Percentiles rank a stretch among this genome's conserved stretches.
These are phyloP conservation scores for Apantesis nais DNA, from an alignment of 2,888 invertebrate species.

Conservation along the genomic window DNA sequence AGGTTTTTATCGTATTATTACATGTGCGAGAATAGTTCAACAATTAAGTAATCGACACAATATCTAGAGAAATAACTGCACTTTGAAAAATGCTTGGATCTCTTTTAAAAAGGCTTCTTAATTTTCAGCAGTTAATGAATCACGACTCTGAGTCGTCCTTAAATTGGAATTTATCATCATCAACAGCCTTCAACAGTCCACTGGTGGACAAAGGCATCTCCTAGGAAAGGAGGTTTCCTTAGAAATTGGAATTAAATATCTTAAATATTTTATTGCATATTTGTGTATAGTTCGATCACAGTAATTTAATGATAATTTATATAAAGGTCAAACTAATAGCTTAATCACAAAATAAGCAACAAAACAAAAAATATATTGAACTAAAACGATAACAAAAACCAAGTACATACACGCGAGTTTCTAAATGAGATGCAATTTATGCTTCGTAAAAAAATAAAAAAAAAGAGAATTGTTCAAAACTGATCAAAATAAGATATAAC, in stretches of 20 bases:
- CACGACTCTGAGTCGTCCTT: constrained; percentile 10
- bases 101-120: not conserved
- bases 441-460: constrained; percentile 36
- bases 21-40: constrained; percentile 29
- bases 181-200: too few species aligned
- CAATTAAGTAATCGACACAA: constrained; percentile 29
- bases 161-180: too few species aligned
- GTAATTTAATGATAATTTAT: constrained; percentile 49
- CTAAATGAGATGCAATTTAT: constrained; percentile 64
- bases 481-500: constrained; percentile 24
- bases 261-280: constrained; percentile 9
- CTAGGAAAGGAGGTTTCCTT: too few species aligned
- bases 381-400: constrained; percentile 75
- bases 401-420: constrained; percentile 74
- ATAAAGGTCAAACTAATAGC: constrained; percentile 49
- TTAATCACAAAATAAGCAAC: constrained; percentile 71
- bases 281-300: constrained; percentile 47
- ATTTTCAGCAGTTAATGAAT: not conserved
- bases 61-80: constrained; percentile 11
- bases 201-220: too few species aligned
- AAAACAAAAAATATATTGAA: constrained; percentile 67
- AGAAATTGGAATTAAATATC: constrained; percentile 10
- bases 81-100: constrained; percentile 10
- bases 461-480: constrained; percentile 31
- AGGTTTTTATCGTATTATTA: constrained; percentile 25